Evolutionary conservation across 2,888 invertebrate genomes (phyloP), one percentile per base, ranked within the genome.

Genomic region (Ligdia adustata): DNA sequence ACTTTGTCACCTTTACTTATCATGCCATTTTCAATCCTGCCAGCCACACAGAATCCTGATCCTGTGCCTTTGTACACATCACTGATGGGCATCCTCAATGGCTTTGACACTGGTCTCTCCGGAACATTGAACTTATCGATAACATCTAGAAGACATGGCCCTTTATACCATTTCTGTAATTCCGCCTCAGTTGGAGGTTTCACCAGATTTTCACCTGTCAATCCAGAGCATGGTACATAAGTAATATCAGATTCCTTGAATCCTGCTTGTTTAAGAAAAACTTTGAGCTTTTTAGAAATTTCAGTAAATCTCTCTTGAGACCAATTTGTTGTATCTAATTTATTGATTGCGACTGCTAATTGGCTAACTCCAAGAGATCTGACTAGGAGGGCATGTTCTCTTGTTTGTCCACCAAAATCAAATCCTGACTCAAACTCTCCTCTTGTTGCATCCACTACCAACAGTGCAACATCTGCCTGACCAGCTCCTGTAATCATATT

Each of bases 391-490:
- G 99, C 98, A 90, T 99, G 99, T 80, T 99, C 99, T 53, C 99
- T 91, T 0, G 99, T 99, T 85, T 99, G 99, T 1, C 99, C 99
- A 6, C 99, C 99, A 62, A 95, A 94, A 69, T 99, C 99, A 83
- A 99, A 99, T 1, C 99, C 99, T 27, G 99, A 98, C 84, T 99
- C 99, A 86, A 99, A 99, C 88, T 99, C 99, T 13, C 99, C 99
- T 63, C 95, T 92, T 0, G 96, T 96, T 0, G 99, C 97, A 91
- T 99, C 99, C 0, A 99, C 96, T 0, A 99, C 99, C 12, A 99
- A 86, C 18, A 99, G 90, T 7, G 98, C 99, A 0, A 98, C 99
- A 89, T 99, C 99, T 1, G 99, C 99, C 83, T 99, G 99, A 0
- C 98, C 97, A 1, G 99, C 98, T 9, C 99, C 99, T 7, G 96